Evolutionary conservation across 1,140 invertebrate species (phyloP).

Genomic region (Zophobas atratus): DNA sequence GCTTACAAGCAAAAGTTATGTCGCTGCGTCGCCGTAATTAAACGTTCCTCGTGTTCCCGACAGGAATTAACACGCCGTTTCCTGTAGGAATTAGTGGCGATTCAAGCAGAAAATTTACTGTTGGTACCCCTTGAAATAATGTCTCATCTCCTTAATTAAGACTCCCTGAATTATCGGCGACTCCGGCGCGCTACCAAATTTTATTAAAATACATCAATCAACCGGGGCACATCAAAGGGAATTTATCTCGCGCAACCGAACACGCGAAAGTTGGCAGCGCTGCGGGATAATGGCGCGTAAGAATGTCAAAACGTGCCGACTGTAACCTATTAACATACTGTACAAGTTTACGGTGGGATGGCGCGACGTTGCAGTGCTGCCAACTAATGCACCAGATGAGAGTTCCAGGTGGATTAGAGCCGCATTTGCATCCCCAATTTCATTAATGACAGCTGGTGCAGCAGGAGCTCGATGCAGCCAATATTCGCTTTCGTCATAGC

Average conservation of each 20-base stretch:
- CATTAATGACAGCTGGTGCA: conserved; percentile 22
- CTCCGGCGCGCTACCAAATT: conserved; percentile 20
- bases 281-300: neutral
- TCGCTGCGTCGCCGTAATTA: conserved; percentile 42
- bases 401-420: conserved; percentile 24
- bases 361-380: neutral
- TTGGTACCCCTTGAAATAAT: conserved; percentile 42
- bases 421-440: conserved; percentile 11
- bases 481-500: conserved; percentile 28
- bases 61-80: conserved; percentile 46
- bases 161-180: conserved; percentile 40
- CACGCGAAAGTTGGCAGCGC: conserved; percentile 1
- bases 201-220: conserved; percentile 43
- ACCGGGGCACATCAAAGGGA: conserved; percentile 34
- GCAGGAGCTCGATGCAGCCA: conserved; percentile 9
- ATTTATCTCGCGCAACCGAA: neutral
- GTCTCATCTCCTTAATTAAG: conserved; percentile 46
- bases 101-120: conserved; percentile 43
- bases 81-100: conserved; percentile 46
- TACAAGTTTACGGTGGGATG: no score
- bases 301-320: neutral
- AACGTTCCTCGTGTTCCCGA: conserved; percentile 40
- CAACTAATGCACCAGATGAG: conserved; percentile 15
- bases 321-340: neutral
- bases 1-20: conserved; percentile 17